Percentiles rank a stretch among this genome's conserved stretches.
These are phyloP conservation scores for Morpho deidamia DNA, from an alignment of 2,888 invertebrate species.

Conservation along the genomic window DNA sequence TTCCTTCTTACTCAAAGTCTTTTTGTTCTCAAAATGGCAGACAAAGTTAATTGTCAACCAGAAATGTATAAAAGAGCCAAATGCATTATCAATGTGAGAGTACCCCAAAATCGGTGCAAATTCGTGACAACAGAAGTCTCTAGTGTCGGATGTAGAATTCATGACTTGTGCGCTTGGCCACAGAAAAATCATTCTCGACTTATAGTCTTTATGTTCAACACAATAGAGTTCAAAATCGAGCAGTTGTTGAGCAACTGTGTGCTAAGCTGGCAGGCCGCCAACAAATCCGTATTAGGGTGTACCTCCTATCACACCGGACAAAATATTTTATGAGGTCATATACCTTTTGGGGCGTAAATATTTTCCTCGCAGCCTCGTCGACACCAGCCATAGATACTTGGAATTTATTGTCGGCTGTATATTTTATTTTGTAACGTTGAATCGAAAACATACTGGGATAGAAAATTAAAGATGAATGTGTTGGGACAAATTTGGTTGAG, in stretches of 20 bases:
- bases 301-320: constrained; percentile 37
- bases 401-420: constrained; percentile 7
- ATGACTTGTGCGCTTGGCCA: constrained; percentile 29
- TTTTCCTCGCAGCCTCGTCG: constrained; percentile 5
- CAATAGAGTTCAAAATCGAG: constrained; percentile 8
- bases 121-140: constrained; percentile 32
- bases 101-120: constrained; percentile 30
- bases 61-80: constrained; percentile 15
- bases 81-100: constrained; percentile 28
- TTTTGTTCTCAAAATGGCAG: not conserved
- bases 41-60: not conserved
- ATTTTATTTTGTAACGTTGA: not conserved
- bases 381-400: constrained; percentile 6
- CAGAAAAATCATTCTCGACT: not conserved
- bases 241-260: not conserved
- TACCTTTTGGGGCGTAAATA: constrained; percentile 11
- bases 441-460: constrained; percentile 8
- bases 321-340: constrained; percentile 18
- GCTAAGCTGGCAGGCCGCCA: constrained; percentile 55
- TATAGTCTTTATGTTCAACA: constrained; percentile 3
- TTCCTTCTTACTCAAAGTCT: too few relatives aligned
- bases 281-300: constrained; percentile 42
- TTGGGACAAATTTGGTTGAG: not conserved
- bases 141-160: constrained; percentile 37
- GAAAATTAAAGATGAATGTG: constrained; percentile 3